Conservation (phyloP, 2,888 invertebrate genomes). For the Drosophila rellima region DNA sequence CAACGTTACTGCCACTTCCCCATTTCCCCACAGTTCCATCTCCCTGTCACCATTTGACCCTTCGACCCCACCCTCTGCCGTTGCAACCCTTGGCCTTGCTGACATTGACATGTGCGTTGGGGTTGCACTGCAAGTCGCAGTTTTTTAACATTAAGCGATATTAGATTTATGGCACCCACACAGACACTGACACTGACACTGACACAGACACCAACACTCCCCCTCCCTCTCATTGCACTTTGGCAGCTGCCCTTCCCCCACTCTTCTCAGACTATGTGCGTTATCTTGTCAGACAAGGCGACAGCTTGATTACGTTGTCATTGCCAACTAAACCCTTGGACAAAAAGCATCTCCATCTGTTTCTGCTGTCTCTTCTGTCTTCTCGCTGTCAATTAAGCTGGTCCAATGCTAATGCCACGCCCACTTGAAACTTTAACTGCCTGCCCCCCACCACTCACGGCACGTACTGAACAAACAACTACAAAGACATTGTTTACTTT, state of each 20-base stretch:
- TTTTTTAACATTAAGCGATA: constrained; percentile 66
- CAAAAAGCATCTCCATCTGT: neutral
- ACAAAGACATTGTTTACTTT: constrained; percentile 12
- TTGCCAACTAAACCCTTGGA: constrained; percentile 30
- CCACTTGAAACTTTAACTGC: constrained; percentile 16
- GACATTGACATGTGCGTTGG: constrained; percentile 58
- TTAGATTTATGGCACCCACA: constrained; percentile 64
- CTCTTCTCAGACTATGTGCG: constrained; percentile 20
- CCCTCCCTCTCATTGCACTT: constrained; percentile 58
- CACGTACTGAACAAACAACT: neutral
- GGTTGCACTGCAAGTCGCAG: constrained; percentile 22
- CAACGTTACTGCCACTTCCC: constrained; percentile 41
- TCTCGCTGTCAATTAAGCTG: constrained; percentile 10
- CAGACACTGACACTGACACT: constrained; percentile 9
- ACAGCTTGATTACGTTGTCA: constrained; percentile 64
- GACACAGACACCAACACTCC: neutral
- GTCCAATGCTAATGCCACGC: constrained; percentile 11
- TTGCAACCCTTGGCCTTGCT: constrained; percentile 19
- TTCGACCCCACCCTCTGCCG: neutral
- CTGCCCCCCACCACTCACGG: neutral
- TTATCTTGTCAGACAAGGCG: constrained; percentile 59
- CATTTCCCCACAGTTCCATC: neutral
- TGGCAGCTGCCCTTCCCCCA: neutral
- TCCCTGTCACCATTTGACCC: neutral
- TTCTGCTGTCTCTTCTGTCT: neutral